Conservation (phyloP, 1,140 invertebrate genomes). For the Liolophura sinensis region DNA sequence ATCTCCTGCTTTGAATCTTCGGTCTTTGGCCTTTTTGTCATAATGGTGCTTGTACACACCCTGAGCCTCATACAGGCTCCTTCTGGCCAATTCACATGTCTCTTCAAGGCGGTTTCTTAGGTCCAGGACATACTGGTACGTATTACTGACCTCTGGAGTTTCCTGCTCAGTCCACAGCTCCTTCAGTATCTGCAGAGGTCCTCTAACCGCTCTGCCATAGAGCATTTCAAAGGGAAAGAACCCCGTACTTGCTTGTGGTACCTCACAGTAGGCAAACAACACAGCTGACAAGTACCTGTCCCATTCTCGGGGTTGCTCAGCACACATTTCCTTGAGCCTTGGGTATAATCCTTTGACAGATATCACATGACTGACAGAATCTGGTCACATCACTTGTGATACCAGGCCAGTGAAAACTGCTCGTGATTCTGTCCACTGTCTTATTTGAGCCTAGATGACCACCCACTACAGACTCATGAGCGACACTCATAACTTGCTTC, state of each 20-base stretch:
- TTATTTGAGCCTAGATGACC: constrained; percentile 19
- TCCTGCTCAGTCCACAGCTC: constrained; percentile 40
- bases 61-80: constrained; percentile 17
- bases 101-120: constrained; percentile 23
- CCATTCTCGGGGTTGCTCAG: constrained; percentile 41
- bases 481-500: constrained; percentile 10
- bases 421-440: constrained; percentile 7
- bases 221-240: constrained; percentile 43
- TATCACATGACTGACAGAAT: constrained; percentile 21
- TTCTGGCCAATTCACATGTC: constrained; percentile 18
- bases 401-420: constrained; percentile 20
- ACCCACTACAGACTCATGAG: constrained; percentile 14
- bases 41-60: constrained; percentile 18
- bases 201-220: constrained; percentile 37
- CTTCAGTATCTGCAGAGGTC: constrained; percentile 33
- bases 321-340: constrained; percentile 35
- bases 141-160: constrained; percentile 15
- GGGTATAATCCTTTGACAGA: constrained; percentile 17
- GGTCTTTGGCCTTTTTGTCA: constrained; percentile 10
- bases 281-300: constrained; percentile 36
- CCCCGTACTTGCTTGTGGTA: constrained; percentile 25
- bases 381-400: constrained; percentile 9
- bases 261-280: constrained; percentile 41
- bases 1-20: constrained; percentile 21
- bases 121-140: constrained; percentile 30